Conservation (phyloP, 64 coral and sea anemone species). For the Trachythela sp. region DNA sequence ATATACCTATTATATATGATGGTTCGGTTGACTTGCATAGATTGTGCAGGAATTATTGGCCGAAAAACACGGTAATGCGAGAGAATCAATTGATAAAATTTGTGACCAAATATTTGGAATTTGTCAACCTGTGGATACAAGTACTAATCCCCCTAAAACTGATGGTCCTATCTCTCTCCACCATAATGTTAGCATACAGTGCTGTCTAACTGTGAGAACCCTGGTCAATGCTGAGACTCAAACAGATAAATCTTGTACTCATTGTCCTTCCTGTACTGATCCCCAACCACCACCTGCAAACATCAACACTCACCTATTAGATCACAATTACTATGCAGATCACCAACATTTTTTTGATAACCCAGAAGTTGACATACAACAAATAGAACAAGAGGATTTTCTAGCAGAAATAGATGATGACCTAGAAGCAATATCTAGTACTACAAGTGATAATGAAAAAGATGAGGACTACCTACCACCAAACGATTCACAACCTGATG, state of each 20-base stretch:
- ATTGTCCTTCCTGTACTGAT: neutral
- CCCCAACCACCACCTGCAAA: neutral
- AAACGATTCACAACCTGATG: neutral
- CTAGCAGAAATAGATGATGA: neutral
- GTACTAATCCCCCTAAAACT: neutral
- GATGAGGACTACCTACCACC: neutral
- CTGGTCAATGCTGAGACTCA: neutral
- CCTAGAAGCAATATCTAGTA: neutral
- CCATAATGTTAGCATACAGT: neutral
- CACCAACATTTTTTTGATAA: slow-evolving; percentile 4
- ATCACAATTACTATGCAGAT: neutral
- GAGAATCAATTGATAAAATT: neutral
- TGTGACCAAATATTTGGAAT: neutral
- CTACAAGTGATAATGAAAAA: neutral
- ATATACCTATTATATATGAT: no score
- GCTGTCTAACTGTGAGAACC: neutral
- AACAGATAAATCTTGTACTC: neutral
- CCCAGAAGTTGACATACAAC: neutral
- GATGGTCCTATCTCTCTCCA: no score
- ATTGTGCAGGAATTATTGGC: neutral
- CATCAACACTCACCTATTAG: neutral
- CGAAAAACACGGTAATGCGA: neutral
- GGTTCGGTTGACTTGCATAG: neutral
- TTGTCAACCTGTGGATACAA: neutral
- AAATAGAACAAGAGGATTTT: neutral